Evolutionary conservation across 2,797 vertebrate species (phyloP).

Genomic region (Okamejei kenojei): DNA sequence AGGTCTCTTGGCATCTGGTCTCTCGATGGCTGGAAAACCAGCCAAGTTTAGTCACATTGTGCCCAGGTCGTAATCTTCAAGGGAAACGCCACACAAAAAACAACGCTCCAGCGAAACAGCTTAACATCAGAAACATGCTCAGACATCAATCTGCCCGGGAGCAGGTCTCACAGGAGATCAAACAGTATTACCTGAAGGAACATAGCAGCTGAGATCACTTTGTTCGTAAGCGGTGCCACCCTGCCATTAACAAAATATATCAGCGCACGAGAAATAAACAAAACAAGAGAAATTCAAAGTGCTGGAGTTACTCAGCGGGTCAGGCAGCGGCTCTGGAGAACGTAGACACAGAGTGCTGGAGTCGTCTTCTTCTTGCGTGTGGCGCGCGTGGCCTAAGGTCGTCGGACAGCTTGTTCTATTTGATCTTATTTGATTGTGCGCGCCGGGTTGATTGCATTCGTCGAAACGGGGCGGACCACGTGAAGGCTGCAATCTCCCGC

Average conservation of each 20-base stretch:
- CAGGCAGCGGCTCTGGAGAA: too few species aligned
- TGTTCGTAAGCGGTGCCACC: background rate
- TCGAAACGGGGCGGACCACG: too few species aligned
- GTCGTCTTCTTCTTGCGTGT: too few species aligned
- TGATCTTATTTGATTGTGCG: too few species aligned
- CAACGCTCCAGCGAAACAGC: background rate
- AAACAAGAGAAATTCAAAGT: background rate
- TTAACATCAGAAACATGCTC: background rate
- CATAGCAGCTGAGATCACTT: background rate
- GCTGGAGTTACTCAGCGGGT: too few species aligned
- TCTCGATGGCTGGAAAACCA: background rate
- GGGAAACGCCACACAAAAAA: background rate
- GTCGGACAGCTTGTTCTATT: too few species aligned
- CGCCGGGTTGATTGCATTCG: too few species aligned
- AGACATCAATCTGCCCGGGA: background rate
- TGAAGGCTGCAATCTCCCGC: too few species aligned
- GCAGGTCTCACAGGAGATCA: background rate
- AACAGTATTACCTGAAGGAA: background rate
- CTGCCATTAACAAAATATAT: background rate
- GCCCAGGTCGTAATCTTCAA: background rate
- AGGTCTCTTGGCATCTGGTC: background rate
- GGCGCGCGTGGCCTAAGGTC: too few species aligned
- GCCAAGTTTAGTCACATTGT: background rate
- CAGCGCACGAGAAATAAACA: background rate
- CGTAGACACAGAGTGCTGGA: too few species aligned